Evolutionary conservation across 2,888 invertebrate species (phyloP).

Genomic region (Melanchra persicariae): DNA sequence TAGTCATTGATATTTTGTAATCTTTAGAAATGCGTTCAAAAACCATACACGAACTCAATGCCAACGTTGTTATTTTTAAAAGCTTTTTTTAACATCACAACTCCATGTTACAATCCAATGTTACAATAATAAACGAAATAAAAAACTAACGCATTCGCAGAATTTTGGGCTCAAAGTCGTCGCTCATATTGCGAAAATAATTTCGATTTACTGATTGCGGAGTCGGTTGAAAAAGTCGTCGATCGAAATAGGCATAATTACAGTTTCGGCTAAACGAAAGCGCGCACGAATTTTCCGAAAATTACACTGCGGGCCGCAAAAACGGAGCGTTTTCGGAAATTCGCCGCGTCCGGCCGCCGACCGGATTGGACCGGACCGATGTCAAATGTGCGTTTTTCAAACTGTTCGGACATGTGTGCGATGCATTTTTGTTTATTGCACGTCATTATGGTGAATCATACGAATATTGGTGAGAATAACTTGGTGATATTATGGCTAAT

Average conservation of each 20-base stretch:
- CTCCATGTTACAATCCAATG: conserved; percentile 24
- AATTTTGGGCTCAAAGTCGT: conserved; percentile 44
- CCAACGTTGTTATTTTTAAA: not conserved
- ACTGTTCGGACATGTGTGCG: conserved; percentile 30
- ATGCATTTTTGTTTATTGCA: conserved; percentile 31
- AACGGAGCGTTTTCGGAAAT: conserved; percentile 80
- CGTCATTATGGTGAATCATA: conserved; percentile 6
- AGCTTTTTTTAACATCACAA: conserved; percentile 15
- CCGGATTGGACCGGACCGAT: conserved; percentile 32
- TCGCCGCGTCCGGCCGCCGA: conserved; percentile 68
- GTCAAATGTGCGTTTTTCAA: conserved; percentile 62
- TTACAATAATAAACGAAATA: conserved; percentile 11
- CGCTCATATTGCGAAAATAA: conserved; percentile 63
- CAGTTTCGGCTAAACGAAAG: conserved; percentile 75
- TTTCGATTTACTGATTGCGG: conserved; percentile 67
- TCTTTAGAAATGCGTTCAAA: not conserved
- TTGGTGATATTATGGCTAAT: too few species aligned
- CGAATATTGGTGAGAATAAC: not conserved
- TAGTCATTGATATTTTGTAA: not conserved
- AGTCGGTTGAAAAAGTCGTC: conserved; percentile 76
- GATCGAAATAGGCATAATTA: conserved; percentile 89
- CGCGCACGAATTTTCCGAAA: conserved; percentile 83
- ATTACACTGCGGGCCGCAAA: conserved; percentile 78
- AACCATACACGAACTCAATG: not conserved
- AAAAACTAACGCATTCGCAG: conserved; percentile 35